These are phyloP conservation scores for Asobara japonica DNA, from an alignment of 1,140 invertebrate genomes.

Conservation along the genomic window DNA sequence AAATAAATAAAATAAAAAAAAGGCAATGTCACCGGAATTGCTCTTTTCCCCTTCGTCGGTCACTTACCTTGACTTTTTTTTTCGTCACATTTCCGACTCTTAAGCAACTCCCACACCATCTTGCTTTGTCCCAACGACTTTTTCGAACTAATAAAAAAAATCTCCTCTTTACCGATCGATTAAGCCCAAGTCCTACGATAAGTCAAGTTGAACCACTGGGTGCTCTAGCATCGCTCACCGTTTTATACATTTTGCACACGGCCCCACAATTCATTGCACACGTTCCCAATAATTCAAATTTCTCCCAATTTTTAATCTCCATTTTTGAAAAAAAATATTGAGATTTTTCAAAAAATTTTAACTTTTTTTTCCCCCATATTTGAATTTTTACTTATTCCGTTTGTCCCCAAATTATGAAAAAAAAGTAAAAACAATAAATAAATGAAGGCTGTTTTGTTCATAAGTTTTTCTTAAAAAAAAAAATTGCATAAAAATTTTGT, in stretches of 20 bases:
- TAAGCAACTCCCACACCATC: constrained; percentile 53
- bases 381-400: background rate
- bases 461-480: too few relatives aligned
- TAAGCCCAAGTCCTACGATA: constrained; percentile 15
- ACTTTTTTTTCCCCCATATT: background rate
- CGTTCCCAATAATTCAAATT: constrained; percentile 34
- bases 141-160: background rate
- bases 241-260: constrained; percentile 38
- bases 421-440: too few relatives aligned
- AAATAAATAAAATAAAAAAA: constrained; percentile 14
- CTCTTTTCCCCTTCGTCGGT: constrained; percentile 11
- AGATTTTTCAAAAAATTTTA: background rate
- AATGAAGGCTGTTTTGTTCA: too few relatives aligned
- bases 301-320: too few relatives aligned
- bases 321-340: too few relatives aligned
- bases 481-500: too few relatives aligned
- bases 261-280: constrained; percentile 30
- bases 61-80: constrained; percentile 45
- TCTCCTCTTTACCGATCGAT: background rate
- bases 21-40: background rate
- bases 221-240: constrained; percentile 25
- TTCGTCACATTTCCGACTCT: constrained; percentile 40
- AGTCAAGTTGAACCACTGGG: constrained; percentile 18
- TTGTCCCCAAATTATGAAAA: too few relatives aligned
- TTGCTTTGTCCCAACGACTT: constrained; percentile 26